Conservation (phyloP, 2,888 invertebrate species). For the Volucella zonaria region DNA sequence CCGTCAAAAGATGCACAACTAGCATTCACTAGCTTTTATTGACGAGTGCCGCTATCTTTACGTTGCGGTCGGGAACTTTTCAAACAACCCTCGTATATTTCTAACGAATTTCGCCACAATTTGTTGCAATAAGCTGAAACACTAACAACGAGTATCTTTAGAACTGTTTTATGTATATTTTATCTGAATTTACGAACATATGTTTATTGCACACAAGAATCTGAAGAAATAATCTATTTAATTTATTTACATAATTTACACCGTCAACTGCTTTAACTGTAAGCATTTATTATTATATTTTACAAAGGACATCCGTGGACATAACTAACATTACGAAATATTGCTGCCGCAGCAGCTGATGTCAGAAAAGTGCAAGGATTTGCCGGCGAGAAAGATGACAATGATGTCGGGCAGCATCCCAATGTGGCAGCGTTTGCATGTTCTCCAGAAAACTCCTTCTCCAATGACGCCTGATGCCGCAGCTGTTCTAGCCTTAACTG, state of each 20-base stretch:
- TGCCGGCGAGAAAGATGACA: conserved; percentile 80
- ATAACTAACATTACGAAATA: conserved; percentile 89
- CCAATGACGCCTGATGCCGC: conserved; percentile 91
- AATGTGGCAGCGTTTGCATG: conserved; percentile 77
- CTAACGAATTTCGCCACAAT: too few relatives aligned
- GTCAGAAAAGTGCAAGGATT: conserved; percentile 86
- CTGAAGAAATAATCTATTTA: conserved; percentile 37
- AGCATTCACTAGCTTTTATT: too few relatives aligned
- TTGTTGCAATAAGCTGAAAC: too few relatives aligned
- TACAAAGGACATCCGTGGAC: conserved; percentile 89
- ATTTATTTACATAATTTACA: conserved; percentile 63
- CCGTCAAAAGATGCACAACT: too few relatives aligned
- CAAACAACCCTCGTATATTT: too few relatives aligned
- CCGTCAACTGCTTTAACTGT: conserved; percentile 21
- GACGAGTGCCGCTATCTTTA: too few relatives aligned
- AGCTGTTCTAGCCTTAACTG: conserved; percentile 93
- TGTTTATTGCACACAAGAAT: conserved; percentile 69
- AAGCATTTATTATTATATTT: conserved; percentile 70
- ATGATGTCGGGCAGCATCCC: conserved; percentile 81
- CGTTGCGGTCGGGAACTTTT: too few relatives aligned
- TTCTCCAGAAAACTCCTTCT: conserved; percentile 85
- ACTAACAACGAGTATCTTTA: not conserved
- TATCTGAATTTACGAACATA: conserved; percentile 41
- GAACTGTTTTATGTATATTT: conserved; percentile 35
- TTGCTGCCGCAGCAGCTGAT: conserved; percentile 86